These are phyloP conservation scores for Sebastes variabilis DNA, from an alignment of 2,797 vertebrate species.

Conservation along the genomic window DNA sequence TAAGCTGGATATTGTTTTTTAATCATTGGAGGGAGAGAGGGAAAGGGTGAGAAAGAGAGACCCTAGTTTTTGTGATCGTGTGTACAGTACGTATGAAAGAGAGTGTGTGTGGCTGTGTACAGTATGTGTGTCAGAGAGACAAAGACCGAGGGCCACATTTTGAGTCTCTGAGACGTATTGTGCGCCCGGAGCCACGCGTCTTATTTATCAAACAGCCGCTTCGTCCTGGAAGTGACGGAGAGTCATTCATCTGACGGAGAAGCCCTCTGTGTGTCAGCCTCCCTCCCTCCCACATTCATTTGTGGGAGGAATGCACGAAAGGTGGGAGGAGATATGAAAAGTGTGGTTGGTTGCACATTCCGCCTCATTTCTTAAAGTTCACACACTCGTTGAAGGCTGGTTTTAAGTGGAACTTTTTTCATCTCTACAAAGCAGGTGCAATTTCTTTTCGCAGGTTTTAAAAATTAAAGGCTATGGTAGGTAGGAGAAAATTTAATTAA, in stretches of 20 bases:
- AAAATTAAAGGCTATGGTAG: constrained; percentile 52
- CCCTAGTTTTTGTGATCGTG: constrained; percentile 28
- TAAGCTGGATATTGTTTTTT: constrained; percentile 84
- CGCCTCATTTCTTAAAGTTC: constrained; percentile 23
- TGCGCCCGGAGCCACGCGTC: constrained; percentile 30
- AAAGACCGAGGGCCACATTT: constrained; percentile 50
- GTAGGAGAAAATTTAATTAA: constrained; percentile 61
- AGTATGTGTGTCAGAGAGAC: constrained; percentile 30
- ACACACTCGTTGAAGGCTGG: not conserved
- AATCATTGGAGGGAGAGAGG: constrained; percentile 65
- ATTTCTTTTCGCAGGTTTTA: constrained; percentile 18
- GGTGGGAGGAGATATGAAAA: constrained; percentile 43
- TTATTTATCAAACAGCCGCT: constrained; percentile 46
- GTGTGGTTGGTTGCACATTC: not conserved
- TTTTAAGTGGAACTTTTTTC: not conserved
- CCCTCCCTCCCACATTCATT: constrained; percentile 16
- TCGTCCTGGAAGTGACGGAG: constrained; percentile 31
- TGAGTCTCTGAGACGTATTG: constrained; percentile 26
- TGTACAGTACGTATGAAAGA: constrained; percentile 12
- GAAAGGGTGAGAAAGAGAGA: constrained; percentile 29
- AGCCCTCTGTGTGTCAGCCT: constrained; percentile 28
- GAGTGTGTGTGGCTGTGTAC: constrained; percentile 11
- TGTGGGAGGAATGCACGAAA: constrained; percentile 19
- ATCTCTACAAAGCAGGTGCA: constrained; percentile 13
- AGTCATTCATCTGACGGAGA: constrained; percentile 42